Percentiles rank a stretch among this genome's conserved stretches.
phyloP scores from a whole-genome alignment of 2,888 invertebrate species.

The Galeruca laticollis region DNA sequence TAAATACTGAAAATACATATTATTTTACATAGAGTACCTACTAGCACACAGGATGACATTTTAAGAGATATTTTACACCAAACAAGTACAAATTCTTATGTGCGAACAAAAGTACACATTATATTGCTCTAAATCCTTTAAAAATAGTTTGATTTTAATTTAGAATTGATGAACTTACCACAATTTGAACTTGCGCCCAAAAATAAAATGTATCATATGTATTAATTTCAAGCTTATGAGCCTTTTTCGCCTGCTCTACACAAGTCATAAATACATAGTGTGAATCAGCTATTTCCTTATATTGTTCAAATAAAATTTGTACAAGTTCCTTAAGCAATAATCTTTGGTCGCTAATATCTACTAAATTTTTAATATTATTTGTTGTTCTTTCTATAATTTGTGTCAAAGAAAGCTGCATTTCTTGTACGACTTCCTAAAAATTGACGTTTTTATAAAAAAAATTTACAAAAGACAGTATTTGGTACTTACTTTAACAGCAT shows the following conservation, averaged over 20 bases:
- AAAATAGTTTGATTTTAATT: no score
- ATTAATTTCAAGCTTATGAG: slow-evolving; percentile 69
- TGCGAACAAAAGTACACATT: no score
- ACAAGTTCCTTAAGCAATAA: slow-evolving; percentile 70
- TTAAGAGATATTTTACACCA: no score
- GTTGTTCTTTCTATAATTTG: slow-evolving; percentile 85
- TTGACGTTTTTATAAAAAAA: slow-evolving; percentile 18
- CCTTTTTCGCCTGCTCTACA: slow-evolving; percentile 73
- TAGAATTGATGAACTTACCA: slow-evolving; percentile 70
- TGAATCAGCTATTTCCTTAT: slow-evolving; percentile 83
- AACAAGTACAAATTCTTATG: no score
- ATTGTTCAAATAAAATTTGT: slow-evolving; percentile 83
- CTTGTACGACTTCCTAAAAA: slow-evolving; percentile 79
- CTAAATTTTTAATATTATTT: slow-evolving; percentile 78
- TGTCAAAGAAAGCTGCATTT: slow-evolving; percentile 85
- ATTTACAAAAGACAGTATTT: slow-evolving; percentile 9
- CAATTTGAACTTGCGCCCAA: slow-evolving; percentile 91
- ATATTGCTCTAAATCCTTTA: no score
- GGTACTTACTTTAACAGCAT: slow-evolving; percentile 80
- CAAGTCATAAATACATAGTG: slow-evolving; percentile 77
- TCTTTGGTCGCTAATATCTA: slow-evolving; percentile 60
- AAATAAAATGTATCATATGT: slow-evolving; percentile 83
- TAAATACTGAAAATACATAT: no score
- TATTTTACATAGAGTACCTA: no score
- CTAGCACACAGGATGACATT: no score